These are phyloP conservation scores for Acanthoscelides obtectus DNA, from an alignment of 2,888 invertebrate genomes.

Conservation along the genomic window DNA sequence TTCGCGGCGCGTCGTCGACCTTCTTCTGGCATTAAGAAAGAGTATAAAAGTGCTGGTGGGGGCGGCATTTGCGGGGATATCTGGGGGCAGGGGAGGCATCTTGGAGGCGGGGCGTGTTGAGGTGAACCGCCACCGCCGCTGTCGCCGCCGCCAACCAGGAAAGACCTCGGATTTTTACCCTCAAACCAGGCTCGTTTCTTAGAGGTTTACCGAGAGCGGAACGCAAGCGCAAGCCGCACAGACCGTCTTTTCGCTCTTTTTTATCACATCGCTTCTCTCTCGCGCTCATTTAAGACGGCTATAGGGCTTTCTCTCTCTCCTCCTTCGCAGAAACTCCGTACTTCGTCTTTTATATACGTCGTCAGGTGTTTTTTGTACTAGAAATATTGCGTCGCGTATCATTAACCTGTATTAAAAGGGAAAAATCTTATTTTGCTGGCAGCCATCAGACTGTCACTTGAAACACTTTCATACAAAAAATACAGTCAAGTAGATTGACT, in stretches of 20 bases:
- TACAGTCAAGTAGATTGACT: not conserved
- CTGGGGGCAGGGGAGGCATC: conserved; percentile 21
- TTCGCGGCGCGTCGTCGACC: conserved; percentile 43
- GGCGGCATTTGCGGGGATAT: conserved; percentile 36
- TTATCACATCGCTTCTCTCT: conserved; percentile 29
- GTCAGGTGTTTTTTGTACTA: conserved; percentile 22
- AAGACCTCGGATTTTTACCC: conserved; percentile 52
- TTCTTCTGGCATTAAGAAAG: conserved; percentile 48
- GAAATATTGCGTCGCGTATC: not conserved
- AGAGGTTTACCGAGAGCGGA: conserved; percentile 49
- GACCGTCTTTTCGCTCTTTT: conserved; percentile 43
- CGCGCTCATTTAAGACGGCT: conserved; percentile 5
- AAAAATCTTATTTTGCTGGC: not conserved
- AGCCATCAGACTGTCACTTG: not conserved
- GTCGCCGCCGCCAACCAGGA: conserved; percentile 51
- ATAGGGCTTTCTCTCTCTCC: conserved; percentile 22
- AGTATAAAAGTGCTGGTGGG: conserved; percentile 45
- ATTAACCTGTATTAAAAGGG: not conserved
- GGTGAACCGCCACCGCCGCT: conserved; percentile 50
- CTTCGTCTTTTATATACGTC: conserved; percentile 29
- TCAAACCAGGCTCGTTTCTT: conserved; percentile 51
- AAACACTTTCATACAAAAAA: not conserved
- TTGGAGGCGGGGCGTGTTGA: conserved; percentile 49
- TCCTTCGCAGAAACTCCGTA: conserved; percentile 32
- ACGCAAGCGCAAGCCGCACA: conserved; percentile 44